Percentiles rank a stretch among this genome's conserved stretches.
phyloP scores from a whole-genome alignment of 2,113 vertebrate species.

The Hemiscyllium ocellatum region DNA sequence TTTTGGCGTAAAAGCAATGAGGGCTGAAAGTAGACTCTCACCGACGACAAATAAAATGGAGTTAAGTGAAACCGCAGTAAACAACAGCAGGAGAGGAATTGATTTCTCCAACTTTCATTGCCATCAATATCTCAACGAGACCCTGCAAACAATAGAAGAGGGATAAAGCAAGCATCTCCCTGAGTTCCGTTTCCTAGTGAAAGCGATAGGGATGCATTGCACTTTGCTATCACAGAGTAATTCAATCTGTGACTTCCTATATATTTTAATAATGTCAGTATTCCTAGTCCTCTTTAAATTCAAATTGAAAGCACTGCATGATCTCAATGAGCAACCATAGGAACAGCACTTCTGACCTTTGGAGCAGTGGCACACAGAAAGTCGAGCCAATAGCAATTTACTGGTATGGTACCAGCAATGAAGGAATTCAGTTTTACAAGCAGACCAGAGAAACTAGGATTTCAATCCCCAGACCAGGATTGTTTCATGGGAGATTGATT shows the following conservation, averaged over 20 bases:
- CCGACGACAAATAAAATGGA: not conserved
- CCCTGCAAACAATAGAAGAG: not conserved
- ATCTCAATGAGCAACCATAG: not conserved
- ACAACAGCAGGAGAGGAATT: not conserved
- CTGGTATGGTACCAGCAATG: not conserved
- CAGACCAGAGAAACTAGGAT: not conserved
- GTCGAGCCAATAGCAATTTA: not conserved
- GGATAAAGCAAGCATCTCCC: not conserved
- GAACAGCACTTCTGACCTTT: not conserved
- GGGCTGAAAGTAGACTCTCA: not conserved
- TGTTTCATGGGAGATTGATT: not conserved
- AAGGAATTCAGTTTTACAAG: not conserved
- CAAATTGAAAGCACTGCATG: not conserved
- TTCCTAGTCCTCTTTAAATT: not conserved
- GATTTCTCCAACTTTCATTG: not conserved
- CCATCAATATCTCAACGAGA: not conserved
- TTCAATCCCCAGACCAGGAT: not conserved
- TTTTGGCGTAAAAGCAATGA: not conserved
- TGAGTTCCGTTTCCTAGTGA: not conserved
- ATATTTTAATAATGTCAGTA: not conserved
- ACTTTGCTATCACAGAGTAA: not conserved
- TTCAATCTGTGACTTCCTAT: not conserved
- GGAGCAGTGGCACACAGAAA: not conserved
- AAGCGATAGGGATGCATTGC: not conserved
- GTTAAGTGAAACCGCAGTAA: not conserved